Evolutionary conservation across 2,797 vertebrate species (phyloP).

Genomic region (Capromys pilorides): DNA sequence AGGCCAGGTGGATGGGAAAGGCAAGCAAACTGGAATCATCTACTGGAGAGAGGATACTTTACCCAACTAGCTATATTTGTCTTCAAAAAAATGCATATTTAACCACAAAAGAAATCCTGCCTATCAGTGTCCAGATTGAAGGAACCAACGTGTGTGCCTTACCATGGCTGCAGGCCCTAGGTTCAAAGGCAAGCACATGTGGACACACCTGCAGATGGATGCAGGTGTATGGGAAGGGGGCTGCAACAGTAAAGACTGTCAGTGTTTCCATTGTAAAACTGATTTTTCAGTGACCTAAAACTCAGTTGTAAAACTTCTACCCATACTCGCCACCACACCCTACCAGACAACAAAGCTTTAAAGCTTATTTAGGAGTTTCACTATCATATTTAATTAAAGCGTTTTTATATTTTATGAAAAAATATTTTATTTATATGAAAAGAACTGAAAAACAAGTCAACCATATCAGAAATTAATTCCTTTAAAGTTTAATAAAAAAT

Average conservation of each 20-base stretch:
- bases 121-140: slow-evolving; percentile 54
- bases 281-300: slow-evolving; percentile 78
- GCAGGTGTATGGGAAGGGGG: slow-evolving; percentile 27
- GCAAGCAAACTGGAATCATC: slow-evolving; percentile 58
- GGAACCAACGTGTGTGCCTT: slow-evolving; percentile 56
- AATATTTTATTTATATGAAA: slow-evolving; percentile 35
- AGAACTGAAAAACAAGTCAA: slow-evolving; percentile 58
- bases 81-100: slow-evolving; percentile 55
- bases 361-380: slow-evolving; percentile 51
- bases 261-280: slow-evolving; percentile 74
- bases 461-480: slow-evolving; percentile 65
- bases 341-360: neutral
- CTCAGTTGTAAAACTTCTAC: slow-evolving; percentile 68
- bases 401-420: slow-evolving; percentile 48
- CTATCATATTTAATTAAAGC: slow-evolving; percentile 57
- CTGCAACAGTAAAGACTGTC: slow-evolving; percentile 64
- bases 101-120: slow-evolving; percentile 66
- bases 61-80: slow-evolving; percentile 59
- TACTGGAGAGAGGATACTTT: slow-evolving; percentile 64
- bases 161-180: slow-evolving; percentile 60
- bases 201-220: slow-evolving; percentile 67
- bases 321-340: neutral
- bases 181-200: slow-evolving; percentile 52
- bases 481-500: slow-evolving; percentile 61
- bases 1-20: slow-evolving; percentile 49